Evolutionary conservation across 2,113 vertebrate species (phyloP).

Genomic region (Phaethon lepturus): DNA sequence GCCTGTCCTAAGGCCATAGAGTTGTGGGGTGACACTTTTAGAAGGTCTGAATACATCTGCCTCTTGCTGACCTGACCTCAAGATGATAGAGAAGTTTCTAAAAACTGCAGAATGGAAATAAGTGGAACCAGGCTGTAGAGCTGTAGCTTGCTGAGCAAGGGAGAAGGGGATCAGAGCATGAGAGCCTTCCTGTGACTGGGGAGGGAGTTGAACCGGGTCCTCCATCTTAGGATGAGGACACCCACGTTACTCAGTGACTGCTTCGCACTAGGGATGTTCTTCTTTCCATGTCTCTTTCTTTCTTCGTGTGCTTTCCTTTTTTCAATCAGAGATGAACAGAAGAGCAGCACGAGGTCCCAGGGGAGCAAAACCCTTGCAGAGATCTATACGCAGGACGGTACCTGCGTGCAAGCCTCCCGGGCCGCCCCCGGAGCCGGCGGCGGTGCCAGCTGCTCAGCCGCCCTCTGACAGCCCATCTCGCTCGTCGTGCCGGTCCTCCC

Average conservation of each 20-base stretch:
- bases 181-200: not conserved
- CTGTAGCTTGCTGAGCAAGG: not conserved
- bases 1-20: not conserved
- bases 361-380: not conserved
- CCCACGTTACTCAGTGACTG: not conserved
- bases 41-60: not conserved
- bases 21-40: not conserved
- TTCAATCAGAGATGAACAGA: not conserved
- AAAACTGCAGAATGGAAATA: not conserved
- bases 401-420: accelerated
- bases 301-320: not conserved
- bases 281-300: not conserved
- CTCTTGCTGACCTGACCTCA: not conserved
- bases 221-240: not conserved
- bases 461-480: not conserved
- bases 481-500: not conserved
- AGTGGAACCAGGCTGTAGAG: not conserved
- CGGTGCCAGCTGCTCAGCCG: not conserved
- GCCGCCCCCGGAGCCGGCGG: accelerated
- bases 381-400: accelerated
- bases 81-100: not conserved
- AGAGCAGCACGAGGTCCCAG: accelerated
- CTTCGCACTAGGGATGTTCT: not conserved
- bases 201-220: not conserved
- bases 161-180: not conserved